Conservation (phyloP, 2,888 invertebrate species). For the Sarcophaga carnaria region DNA sequence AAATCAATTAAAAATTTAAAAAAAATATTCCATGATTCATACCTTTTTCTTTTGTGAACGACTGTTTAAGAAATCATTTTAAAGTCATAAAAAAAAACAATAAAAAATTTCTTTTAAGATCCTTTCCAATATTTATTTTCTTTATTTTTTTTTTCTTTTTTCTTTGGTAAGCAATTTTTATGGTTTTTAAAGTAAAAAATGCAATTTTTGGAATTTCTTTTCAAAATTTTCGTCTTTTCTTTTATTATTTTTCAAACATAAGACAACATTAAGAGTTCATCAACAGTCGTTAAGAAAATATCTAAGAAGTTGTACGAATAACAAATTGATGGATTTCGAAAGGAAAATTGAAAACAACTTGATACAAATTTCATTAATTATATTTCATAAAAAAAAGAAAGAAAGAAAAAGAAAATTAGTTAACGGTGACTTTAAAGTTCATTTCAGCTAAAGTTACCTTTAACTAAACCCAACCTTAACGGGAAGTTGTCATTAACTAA, state of each 20-base stretch:
- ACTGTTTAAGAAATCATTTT: too few species aligned
- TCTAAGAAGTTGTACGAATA: neutral
- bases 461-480: too few species aligned
- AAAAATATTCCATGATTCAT: neutral
- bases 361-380: too few species aligned
- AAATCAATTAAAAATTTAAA: neutral
- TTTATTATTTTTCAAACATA: conserved; percentile 1
- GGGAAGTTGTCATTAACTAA: too few species aligned
- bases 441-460: too few species aligned
- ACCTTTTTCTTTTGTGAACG: neutral
- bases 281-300: neutral
- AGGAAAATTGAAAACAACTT: too few species aligned
- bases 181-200: conserved; percentile 36
- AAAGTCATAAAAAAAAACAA: too few species aligned
- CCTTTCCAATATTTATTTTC: conserved; percentile 15
- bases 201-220: neutral
- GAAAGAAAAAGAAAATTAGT: too few species aligned
- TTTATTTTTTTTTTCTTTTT: conserved; percentile 19
- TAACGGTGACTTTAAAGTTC: too few species aligned
- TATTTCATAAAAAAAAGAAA: too few species aligned
- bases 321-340: too few species aligned
- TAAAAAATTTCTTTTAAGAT: neutral
- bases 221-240: neutral
- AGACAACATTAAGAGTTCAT: neutral
- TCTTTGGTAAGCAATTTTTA: conserved; percentile 21